These are phyloP conservation scores for Zaprionus kolodkinae DNA, from an alignment of 1,140 invertebrate genomes.

Conservation along the genomic window DNA sequence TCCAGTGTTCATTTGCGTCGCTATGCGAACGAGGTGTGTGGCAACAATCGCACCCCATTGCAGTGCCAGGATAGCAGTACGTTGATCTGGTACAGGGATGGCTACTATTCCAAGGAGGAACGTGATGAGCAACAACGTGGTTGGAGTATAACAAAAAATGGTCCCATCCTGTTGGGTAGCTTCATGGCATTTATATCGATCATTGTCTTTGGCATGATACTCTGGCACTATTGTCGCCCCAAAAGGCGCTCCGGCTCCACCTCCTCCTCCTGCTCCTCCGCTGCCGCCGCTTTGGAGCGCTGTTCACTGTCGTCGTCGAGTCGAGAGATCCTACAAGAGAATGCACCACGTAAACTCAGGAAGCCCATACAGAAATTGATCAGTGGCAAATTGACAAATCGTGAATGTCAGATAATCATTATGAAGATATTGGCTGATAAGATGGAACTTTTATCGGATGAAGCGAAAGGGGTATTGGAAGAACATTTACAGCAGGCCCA, in stretches of 20 bases:
- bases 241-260: too few species aligned
- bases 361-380: conserved; percentile 14
- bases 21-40: conserved; percentile 71
- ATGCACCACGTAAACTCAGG: not conserved
- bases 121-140: conserved; percentile 14
- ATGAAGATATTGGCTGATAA: not conserved
- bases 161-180: too few species aligned
- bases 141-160: not conserved
- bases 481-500: conserved; percentile 53
- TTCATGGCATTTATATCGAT: too few species aligned
- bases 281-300: not conserved
- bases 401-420: not conserved
- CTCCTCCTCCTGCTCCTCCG: too few species aligned
- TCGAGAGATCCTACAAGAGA: not conserved
- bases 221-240: too few species aligned
- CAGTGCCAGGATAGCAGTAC: conserved; percentile 52
- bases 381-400: conserved; percentile 14
- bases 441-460: not conserved
- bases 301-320: not conserved
- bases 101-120: conserved; percentile 53
- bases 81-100: conserved; percentile 33
- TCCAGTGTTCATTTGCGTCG: conserved; percentile 47
- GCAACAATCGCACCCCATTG: conserved; percentile 36
- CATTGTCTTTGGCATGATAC: too few species aligned
- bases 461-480: conserved; percentile 45